These are phyloP conservation scores for Ormyrus nitidulus DNA, from an alignment of 2,888 invertebrate species.

Conservation along the genomic window DNA sequence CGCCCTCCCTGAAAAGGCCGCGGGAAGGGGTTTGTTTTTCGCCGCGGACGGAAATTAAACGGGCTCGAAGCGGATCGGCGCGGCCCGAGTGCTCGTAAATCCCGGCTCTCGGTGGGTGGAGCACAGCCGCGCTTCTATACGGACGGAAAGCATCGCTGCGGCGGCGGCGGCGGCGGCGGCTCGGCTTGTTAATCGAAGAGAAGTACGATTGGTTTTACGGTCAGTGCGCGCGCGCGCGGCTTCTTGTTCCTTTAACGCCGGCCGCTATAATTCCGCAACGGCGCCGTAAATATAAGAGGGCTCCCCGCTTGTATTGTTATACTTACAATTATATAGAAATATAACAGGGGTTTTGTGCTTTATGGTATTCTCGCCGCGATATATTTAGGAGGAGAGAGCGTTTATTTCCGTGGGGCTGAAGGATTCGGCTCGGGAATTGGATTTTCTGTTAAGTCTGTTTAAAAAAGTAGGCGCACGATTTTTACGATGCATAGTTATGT, in stretches of 20 bases:
- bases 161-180: constrained; percentile 7
- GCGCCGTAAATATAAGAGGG: constrained; percentile 29
- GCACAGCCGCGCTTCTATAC: neutral
- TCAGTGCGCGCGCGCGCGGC: constrained; percentile 2
- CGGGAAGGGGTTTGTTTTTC: constrained; percentile 62
- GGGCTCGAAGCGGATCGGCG: constrained; percentile 28
- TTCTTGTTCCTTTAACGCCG: constrained; percentile 12
- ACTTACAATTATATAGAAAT: constrained; percentile 32
- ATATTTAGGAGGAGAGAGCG: no score
- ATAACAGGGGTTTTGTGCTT: constrained; percentile 27
- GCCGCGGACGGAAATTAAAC: constrained; percentile 67
- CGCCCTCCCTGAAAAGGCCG: no score
- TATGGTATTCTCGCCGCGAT: neutral
- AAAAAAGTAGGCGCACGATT: no score
- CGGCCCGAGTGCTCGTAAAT: constrained; percentile 34
- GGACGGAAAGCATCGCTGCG: neutral
- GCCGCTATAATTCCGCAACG: constrained; percentile 33
- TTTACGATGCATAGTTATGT: no score
- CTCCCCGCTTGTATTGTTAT: constrained; percentile 13
- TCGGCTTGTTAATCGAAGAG: constrained; percentile 40
- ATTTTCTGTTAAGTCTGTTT: neutral
- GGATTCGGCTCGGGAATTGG: neutral
- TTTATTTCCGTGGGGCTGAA: no score
- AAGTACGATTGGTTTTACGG: constrained; percentile 52
- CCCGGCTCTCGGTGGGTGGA: constrained; percentile 36